Evolutionary conservation across 2,888 invertebrate genomes (phyloP), one percentile per base, ranked within the genome.

Genomic region (Electrophaes corylata): DNA sequence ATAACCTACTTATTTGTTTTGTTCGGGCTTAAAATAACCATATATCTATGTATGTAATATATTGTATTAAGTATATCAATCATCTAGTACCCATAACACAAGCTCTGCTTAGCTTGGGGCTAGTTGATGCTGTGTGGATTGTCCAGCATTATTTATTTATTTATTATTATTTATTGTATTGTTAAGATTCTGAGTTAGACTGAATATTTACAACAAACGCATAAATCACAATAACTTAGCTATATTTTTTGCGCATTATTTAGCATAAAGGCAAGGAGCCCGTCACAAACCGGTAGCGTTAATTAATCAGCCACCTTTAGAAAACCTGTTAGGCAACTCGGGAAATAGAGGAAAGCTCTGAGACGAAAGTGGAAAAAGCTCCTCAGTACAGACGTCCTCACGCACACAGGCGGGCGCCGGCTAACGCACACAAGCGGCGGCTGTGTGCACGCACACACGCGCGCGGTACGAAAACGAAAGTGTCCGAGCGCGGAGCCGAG

Each of bases 401-500:
- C 41, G 35, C 65, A 61, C 57, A 61, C 63, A 48, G 8, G 14
- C 45, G 50, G 53, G 11, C 11, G n/a, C 23, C 62, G 52, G 55
- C n/a, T 49, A 53, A 18, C 41, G 31, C 65, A 61, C 57, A 61
- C 63, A 48, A 10, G n/a, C 45, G 48, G 56, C 60, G 60, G 10
- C 52, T 44, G 54, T 39, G 67, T 69, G 71, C 67, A 72, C 57
- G 71, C 83, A 80, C 82, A 77, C 82, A 67, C 65, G 76, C 73
- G 76, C 75, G 71, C 82, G 70, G 77, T 80, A 87, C 86, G 93
- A 92, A 92, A 92, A 91, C 91, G 92, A 92, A 92, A 92, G 92
- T 91, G 88, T 76, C 80, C 92, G 92, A 91, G 69, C 75, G 69
- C 75, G 71, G 63, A 73, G 84, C 85, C 92, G 92, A 92, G 80